Base-by-base conservation (phyloP, 2,888 invertebrate species). In the Cephus runcator region DNA sequence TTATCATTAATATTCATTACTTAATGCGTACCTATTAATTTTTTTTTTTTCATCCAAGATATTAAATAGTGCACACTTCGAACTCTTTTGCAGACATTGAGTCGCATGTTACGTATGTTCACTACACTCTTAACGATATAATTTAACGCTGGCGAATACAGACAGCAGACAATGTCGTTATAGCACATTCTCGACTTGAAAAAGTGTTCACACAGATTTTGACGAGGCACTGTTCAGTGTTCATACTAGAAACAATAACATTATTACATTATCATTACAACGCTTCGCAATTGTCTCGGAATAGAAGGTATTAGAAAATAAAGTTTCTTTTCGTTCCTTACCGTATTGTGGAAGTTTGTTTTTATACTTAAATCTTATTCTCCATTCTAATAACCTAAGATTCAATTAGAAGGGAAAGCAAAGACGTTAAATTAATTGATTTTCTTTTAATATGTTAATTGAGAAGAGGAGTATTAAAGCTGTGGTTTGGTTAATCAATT, bases 151-250 rank as follows among this genome's bases (percentile, higher is more conserved):
- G 71, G 2, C 71, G 71, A 71, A 33, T 34, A 87, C 78, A 77
- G 35, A 74, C 74, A 34, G 86, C 85, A 82, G 84, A 86, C 85
- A 86, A 85, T 84, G 83, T 86, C 84, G 80, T 80, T 81, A 84
- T 83, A 81, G 85, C 85, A 83, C 84, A 84, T 86, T 85, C 82
- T 84, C 84, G 81, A 81, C 83, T 85, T 85, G 83, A 82, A 85
- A 86, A 85, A 86, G 85, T 86, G 85, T 88, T 88, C 87, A 87
- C 87, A 89, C 86, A 88, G 87, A 90, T 89, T 89, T 89, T 86
- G 88, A 90, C 88, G 89, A 90, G 89, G 89, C 89, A 90, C 89
- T 90, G 88, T 88, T 89, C 85, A 89, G 89, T 89, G 89, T 89
- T 89, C 87, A 86, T 89, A 87, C 85, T 89, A 88, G 85, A 90